Evolutionary conservation across 2,888 invertebrate species (phyloP).

Genomic region (Plebejus melissa): DNA sequence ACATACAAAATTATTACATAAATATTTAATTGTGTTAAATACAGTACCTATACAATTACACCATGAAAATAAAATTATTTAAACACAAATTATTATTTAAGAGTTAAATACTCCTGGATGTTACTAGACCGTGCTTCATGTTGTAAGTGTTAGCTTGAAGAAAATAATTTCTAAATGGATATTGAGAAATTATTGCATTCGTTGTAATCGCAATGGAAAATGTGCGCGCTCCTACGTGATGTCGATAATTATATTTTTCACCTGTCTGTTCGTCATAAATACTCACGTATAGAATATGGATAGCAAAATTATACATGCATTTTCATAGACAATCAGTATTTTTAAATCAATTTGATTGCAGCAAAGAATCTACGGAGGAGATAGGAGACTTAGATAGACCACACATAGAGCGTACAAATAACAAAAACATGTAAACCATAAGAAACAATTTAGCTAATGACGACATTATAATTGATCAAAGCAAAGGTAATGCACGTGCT

Average conservation of each 20-base stretch:
- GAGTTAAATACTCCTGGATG: neutral
- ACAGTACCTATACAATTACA: neutral
- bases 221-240: constrained; percentile 7
- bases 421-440: too few relatives aligned
- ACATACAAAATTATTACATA: neutral
- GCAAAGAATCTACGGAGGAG: neutral
- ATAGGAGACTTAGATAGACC: neutral
- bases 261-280: neutral
- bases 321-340: neutral
- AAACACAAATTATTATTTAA: neutral
- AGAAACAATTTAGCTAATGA: neutral
- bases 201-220: neutral
- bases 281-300: neutral
- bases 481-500: neutral
- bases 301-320: neutral
- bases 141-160: neutral
- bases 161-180: neutral
- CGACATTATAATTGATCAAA: neutral
- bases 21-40: neutral
- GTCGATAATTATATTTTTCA: constrained; percentile 3
- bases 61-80: neutral
- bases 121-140: neutral
- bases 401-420: neutral
- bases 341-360: neutral
- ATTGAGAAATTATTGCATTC: constrained; percentile 15